A percentile compares a stretch with the other conserved stretches of the same genome.
These are phyloP conservation scores for Aphidius ervi DNA, from an alignment of 1,140 invertebrate species.

Conservation along the genomic window DNA sequence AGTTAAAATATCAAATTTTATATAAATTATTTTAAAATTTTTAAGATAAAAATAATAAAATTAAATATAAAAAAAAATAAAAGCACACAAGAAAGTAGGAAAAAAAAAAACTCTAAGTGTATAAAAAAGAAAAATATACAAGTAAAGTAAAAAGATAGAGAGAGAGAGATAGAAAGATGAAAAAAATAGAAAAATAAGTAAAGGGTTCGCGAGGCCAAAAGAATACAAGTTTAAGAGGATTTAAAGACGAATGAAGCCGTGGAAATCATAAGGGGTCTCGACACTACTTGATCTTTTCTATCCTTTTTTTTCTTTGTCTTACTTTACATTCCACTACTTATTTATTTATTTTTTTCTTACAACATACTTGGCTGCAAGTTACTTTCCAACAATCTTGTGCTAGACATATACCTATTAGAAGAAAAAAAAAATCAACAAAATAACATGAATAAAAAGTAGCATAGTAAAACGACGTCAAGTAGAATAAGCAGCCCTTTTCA, in stretches of 20 bases:
- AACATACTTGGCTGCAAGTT: slow-evolving; percentile 4
- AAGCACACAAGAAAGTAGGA: too few species aligned
- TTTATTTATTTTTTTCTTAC: slow-evolving; percentile 16
- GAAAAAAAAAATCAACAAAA: too few species aligned
- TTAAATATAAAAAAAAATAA: too few species aligned
- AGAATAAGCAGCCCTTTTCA: too few species aligned
- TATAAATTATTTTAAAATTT: neutral
- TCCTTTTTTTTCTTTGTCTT: slow-evolving; percentile 26
- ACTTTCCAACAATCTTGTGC: neutral
- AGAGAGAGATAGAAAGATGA: neutral
- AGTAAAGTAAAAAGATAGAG: slow-evolving; percentile 12
- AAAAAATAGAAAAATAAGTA: slow-evolving; percentile 2
- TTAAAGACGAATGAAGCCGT: slow-evolving; percentile 50
- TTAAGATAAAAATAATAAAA: too few species aligned
- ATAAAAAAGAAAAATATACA: too few species aligned
- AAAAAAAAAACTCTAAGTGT: too few species aligned
- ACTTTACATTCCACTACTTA: slow-evolving; percentile 31
- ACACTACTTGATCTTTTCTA: slow-evolving; percentile 48
- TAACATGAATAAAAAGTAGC: neutral
- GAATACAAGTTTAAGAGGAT: slow-evolving; percentile 56
- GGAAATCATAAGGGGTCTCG: slow-evolving; percentile 52
- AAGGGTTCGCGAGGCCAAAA: slow-evolving; percentile 46
- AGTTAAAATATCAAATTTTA: neutral
- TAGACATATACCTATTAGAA: too few species aligned
- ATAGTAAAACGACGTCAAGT: neutral